Evolutionary conservation across 2,113 vertebrate genomes (phyloP).

Genomic region (Toxostoma redivivum): DNA sequence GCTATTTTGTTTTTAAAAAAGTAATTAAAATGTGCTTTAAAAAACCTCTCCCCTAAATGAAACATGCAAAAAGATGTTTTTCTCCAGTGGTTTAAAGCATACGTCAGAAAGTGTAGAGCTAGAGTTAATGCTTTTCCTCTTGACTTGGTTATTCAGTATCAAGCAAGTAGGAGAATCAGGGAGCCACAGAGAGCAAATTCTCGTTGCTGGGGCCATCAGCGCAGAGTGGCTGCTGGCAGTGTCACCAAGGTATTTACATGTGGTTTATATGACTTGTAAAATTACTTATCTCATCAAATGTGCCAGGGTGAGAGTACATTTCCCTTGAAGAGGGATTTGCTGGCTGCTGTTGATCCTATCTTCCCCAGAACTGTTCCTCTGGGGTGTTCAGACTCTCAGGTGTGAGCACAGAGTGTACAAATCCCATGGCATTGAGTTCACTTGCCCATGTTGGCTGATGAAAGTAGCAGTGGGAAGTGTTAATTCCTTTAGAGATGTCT

Average conservation of each 20-base stretch:
- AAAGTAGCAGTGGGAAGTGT: not conserved
- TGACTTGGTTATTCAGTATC: not conserved
- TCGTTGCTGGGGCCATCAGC: not conserved
- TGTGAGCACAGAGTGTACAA: not conserved
- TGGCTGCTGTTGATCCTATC: fast-evolving
- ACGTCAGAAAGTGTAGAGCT: not conserved
- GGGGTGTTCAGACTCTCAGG: not conserved
- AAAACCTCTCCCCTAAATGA: not conserved
- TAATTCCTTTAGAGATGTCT: not conserved
- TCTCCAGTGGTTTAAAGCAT: not conserved
- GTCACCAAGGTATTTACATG: fast-evolving
- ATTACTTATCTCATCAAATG: not conserved
- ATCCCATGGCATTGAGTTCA: fast-evolving
- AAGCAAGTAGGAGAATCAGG: not conserved
- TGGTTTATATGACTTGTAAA: not conserved
- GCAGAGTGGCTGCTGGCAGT: not conserved
- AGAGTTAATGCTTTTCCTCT: not conserved
- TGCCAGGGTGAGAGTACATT: not conserved
- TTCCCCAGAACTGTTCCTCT: not conserved
- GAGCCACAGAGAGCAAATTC: not conserved
- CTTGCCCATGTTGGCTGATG: not conserved
- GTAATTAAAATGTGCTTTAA: not conserved
- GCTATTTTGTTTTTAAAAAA: not conserved
- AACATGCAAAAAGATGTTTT: not conserved
- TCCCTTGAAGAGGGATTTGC: not conserved